phyloP scores from a whole-genome alignment of 2,113 vertebrate genomes.

The Perccottus glenii region DNA sequence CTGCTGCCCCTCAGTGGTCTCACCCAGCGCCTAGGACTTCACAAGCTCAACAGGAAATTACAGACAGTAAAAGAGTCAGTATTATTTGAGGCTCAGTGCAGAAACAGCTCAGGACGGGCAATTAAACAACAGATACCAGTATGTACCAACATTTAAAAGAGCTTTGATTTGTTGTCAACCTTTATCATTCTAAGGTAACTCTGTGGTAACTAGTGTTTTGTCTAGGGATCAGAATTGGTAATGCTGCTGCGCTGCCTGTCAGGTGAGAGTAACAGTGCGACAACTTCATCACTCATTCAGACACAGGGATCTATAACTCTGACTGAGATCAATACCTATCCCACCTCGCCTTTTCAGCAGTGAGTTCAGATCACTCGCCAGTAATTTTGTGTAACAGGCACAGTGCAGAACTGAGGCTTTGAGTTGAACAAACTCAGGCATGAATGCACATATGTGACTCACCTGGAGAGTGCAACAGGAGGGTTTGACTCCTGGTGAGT shows the following conservation, averaged over 20 bases:
- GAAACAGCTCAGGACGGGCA: not conserved
- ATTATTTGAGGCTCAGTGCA: constrained; percentile 50
- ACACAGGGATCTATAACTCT: constrained; percentile 67
- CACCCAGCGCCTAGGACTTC: constrained; percentile 7
- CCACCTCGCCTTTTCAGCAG: constrained; percentile 54
- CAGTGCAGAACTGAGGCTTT: constrained; percentile 1
- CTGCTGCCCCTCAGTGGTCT: constrained; percentile 72
- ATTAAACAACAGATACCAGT: not conserved
- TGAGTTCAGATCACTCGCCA: constrained; percentile 33
- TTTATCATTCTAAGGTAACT: not conserved
- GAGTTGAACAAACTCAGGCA: too few relatives aligned
- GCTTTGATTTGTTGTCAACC: not conserved
- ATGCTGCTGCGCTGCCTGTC: constrained; percentile 40
- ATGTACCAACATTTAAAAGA: not conserved
- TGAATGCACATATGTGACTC: too few relatives aligned
- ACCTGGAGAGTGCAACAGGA: too few relatives aligned
- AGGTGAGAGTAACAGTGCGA: constrained; percentile 57
- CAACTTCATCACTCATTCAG: constrained; percentile 71
- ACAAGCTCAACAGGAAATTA: not conserved
- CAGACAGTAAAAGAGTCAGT: constrained; percentile 22
- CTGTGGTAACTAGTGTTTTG: constrained; percentile 17
- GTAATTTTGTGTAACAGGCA: constrained; percentile 22
- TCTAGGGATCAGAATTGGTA: constrained; percentile 44
- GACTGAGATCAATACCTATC: constrained; percentile 64
- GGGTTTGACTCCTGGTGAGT: too few relatives aligned